Evolutionary conservation across 2,113 vertebrate genomes (phyloP).

Genomic region (Enhydra lutris): DNA sequence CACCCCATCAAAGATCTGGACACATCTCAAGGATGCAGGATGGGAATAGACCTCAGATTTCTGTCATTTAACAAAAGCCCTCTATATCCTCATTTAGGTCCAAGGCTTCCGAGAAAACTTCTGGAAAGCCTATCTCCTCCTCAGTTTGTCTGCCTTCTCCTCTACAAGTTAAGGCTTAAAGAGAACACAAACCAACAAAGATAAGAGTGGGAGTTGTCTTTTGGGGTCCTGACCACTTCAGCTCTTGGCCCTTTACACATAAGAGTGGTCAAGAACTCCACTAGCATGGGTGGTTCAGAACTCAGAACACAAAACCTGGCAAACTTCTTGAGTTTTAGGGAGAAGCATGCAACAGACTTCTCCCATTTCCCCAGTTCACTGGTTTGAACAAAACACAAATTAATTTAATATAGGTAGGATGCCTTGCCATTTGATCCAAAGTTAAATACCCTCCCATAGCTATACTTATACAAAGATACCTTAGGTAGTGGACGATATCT

Average conservation of each 20-base stretch:
- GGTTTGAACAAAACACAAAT: not conserved
- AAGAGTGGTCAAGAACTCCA: not conserved
- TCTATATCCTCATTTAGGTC: not conserved
- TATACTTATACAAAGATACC: not conserved
- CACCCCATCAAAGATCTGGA: not conserved
- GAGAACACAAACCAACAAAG: not conserved
- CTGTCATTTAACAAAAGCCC: not conserved
- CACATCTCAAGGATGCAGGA: not conserved
- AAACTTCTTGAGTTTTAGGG: not conserved
- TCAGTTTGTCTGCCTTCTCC: not conserved
- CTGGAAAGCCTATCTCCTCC: not conserved
- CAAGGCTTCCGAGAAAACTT: not conserved
- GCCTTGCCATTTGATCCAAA: not conserved
- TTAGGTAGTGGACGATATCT: not conserved
- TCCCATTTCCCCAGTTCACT: not conserved
- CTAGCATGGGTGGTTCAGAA: not conserved
- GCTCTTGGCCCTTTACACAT: not conserved
- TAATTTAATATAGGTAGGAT: not conserved
- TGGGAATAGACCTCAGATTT: not conserved
- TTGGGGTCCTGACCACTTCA: not conserved
- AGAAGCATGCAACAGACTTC: not conserved
- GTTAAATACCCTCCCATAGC: not conserved
- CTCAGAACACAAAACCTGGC: not conserved
- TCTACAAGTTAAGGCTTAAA: not conserved
- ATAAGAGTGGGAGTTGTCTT: not conserved